Conservation (phyloP, 2,113 vertebrate genomes). For the Cyanocitta stelleri region DNA sequence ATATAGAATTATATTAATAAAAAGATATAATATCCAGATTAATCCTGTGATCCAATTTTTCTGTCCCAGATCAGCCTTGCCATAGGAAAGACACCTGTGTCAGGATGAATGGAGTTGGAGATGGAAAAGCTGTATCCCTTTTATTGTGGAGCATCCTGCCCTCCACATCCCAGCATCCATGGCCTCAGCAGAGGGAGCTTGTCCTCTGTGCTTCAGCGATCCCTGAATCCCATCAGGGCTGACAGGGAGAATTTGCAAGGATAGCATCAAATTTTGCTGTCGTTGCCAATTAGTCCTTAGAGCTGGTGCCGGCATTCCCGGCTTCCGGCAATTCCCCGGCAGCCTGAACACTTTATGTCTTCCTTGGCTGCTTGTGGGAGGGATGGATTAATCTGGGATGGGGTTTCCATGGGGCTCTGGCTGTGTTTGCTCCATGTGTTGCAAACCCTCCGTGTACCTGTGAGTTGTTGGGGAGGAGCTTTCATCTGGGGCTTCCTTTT, state of each 20-base stretch:
- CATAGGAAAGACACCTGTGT: fast-evolving
- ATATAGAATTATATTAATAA: not conserved
- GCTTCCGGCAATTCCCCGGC: not conserved
- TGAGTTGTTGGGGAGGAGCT: not conserved
- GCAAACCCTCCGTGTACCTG: fast-evolving
- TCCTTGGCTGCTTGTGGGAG: not conserved
- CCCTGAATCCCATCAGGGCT: not conserved
- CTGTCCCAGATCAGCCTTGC: not conserved
- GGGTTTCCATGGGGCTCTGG: not conserved
- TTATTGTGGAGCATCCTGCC: not conserved
- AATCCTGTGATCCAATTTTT: not conserved
- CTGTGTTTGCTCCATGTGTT: not conserved
- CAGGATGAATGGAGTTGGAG: not conserved
- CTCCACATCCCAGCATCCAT: fast-evolving
- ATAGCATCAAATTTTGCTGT: not conserved
- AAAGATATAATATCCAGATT: not conserved
- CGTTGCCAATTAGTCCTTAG: not conserved
- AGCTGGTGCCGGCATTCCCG: not conserved
- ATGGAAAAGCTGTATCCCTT: not conserved
- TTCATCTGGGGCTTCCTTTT: not conserved
- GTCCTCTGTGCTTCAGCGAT: fast-evolving
- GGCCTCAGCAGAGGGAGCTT: not conserved
- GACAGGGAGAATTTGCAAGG: not conserved
- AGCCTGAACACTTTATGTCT: not conserved
- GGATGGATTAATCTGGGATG: not conserved